Base-by-base conservation (phyloP, 92 coral and sea anemone species). In the Metridium senile region DNA sequence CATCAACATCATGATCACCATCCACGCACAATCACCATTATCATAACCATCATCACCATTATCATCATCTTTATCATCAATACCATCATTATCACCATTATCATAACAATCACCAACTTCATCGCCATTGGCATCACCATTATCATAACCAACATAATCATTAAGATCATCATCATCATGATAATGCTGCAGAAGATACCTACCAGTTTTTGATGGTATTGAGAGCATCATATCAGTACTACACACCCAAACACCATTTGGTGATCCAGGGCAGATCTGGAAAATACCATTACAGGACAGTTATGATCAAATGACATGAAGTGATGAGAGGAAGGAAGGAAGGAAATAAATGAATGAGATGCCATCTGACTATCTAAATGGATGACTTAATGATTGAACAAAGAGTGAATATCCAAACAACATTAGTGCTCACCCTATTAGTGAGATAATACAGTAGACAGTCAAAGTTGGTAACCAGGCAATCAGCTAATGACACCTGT, bases 231-330 rank as follows among this genome's bases (percentile, higher is more conserved):
- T 92, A 62, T 95, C 99, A 6, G 99, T 95, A 62, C 99, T 95
- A 72, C 97, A 92, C 23, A 92, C 93, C 99, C 99, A 94, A 20
- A 94, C 97, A 30, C 98, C 98, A 58, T 91, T 84, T 2, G 98
- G 94, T 28, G 98, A 86, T 52, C 72, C 74, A 33, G 73, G 70
- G 34, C 92, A 85, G 27, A 94, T 61, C 98, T 94, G 84, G 19
- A 7, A 61, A 2, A 54, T 20, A 54, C 16, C 20, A 2, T 6
- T 54, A 21, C 4, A 54, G 20, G 4, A 54, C 16, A 54, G 17
- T 13, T 54, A 13, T 54, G 23, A 45, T 45, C 51, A 45, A 45
- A 45, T 7, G 16, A 22, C 9, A 22, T 54, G 61, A 54, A 54
- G 16, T 10, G 20, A 54, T 9, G 61, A 54, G 20, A 8, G 13